Evolutionary conservation across 1,140 invertebrate genomes (phyloP).

Genomic region (Linepithema humile): DNA sequence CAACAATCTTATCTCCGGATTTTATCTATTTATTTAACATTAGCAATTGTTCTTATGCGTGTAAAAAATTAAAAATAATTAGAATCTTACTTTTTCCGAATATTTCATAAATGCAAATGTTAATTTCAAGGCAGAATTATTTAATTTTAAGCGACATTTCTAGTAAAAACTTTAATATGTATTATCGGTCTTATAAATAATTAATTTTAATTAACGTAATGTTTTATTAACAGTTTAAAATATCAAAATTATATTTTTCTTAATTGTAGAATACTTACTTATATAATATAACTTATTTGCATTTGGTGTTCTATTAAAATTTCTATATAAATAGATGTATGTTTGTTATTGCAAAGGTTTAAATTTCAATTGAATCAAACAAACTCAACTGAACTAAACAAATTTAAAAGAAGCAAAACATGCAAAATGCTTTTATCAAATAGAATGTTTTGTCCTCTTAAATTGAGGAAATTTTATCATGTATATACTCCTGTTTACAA

Average conservation of each 20-base stretch:
- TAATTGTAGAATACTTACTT: too few species aligned
- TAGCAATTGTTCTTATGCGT: background rate
- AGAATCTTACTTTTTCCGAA: background rate
- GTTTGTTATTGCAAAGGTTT: background rate
- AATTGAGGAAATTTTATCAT: background rate
- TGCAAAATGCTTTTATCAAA: background rate
- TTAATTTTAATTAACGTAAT: background rate
- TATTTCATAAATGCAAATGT: background rate
- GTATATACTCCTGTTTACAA: background rate
- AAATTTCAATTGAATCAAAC: background rate
- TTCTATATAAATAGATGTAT: background rate
- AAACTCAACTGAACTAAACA: background rate
- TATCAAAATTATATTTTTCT: too few species aligned
- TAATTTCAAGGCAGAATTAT: background rate
- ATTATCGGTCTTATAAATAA: background rate
- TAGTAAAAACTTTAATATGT: background rate
- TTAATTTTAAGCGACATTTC: background rate
- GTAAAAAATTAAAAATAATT: background rate
- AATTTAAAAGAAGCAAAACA: background rate
- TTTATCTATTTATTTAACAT: background rate
- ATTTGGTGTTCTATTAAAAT: background rate
- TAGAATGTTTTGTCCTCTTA: constrained; percentile 4
- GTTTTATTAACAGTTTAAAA: background rate
- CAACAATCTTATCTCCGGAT: background rate
- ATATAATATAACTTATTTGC: too few species aligned